Percentiles rank a stretch among this genome's conserved stretches.
These are phyloP conservation scores for Cryptus viduatorius DNA, from an alignment of 2,888 invertebrate genomes.

Conservation along the genomic window DNA sequence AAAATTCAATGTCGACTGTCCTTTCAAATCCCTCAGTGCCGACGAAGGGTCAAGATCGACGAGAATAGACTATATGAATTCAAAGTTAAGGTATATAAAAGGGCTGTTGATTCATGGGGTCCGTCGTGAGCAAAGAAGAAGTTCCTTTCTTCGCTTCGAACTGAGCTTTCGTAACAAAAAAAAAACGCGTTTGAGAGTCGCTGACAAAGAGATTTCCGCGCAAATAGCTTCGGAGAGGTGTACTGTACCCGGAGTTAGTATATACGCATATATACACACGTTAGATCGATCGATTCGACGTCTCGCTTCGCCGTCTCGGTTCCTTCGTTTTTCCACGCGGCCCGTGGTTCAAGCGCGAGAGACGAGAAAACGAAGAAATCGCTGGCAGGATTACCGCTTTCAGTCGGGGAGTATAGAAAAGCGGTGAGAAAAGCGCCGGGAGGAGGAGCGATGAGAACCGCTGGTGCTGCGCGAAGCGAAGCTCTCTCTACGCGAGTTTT, in stretches of 20 bases:
- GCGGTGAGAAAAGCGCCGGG: not conserved
- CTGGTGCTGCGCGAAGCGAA: not conserved
- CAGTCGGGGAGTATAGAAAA: not conserved
- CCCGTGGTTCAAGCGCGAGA: not conserved
- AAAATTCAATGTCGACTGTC: too few species aligned
- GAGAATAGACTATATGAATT: too few species aligned
- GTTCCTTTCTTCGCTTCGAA: not conserved
- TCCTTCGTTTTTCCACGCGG: not conserved
- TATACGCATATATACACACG: constrained; percentile 24
- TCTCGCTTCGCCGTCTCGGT: constrained; percentile 2
- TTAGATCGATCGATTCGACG: constrained; percentile 48
- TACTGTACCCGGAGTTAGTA: constrained; percentile 32
- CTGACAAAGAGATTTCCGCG: constrained; percentile 46
- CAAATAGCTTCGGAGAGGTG: constrained; percentile 54
- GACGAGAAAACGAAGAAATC: constrained; percentile 31
- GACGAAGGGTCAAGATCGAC: too few species aligned
- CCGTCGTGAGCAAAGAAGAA: too few species aligned
- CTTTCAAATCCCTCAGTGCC: too few species aligned
- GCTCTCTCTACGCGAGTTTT: constrained; percentile 19
- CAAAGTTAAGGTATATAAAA: too few species aligned
- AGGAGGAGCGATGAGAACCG: not conserved
- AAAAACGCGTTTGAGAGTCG: constrained; percentile 26
- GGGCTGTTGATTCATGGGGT: too few species aligned
- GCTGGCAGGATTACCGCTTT: constrained; percentile 2
- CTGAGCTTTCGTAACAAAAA: not conserved